These are phyloP conservation scores for Prionailurus viverrinus DNA, from an alignment of 2,113 vertebrate genomes.

Conservation along the genomic window DNA sequence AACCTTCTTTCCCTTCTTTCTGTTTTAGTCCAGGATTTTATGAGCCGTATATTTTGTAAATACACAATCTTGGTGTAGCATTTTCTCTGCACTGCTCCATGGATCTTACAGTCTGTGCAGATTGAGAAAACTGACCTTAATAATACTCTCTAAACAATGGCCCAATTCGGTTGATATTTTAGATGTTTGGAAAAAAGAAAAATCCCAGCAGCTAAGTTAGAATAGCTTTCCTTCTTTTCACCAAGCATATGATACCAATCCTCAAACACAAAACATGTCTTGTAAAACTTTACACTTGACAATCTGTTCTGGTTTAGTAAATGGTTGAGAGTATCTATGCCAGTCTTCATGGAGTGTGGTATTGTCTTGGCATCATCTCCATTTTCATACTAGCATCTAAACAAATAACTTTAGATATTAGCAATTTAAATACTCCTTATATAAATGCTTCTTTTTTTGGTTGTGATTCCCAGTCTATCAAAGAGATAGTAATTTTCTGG, in stretches of 20 bases:
- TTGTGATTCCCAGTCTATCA: background rate
- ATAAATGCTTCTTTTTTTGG: background rate
- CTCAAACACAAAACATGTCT: constrained; percentile 14
- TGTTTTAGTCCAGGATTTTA: background rate
- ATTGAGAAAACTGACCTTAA: background rate
- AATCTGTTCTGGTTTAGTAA: background rate
- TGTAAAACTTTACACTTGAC: constrained; percentile 23
- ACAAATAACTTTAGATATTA: background rate
- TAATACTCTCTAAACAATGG: constrained; percentile 27
- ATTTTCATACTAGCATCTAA: background rate
- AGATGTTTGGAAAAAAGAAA: background rate
- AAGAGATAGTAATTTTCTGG: constrained; percentile 24
- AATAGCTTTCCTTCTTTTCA: background rate
- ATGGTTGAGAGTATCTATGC: background rate
- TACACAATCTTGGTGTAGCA: background rate
- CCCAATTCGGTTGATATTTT: constrained; percentile 56
- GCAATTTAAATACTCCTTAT: background rate
- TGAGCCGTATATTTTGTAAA: constrained; percentile 22
- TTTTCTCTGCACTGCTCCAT: background rate
- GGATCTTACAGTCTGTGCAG: background rate
- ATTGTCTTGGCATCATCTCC: background rate
- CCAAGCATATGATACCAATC: background rate
- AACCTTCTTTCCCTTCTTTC: background rate
- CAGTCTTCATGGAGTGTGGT: background rate
- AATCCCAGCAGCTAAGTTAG: background rate